Base-by-base conservation (phyloP, 2,888 invertebrate genomes). In the Catocala nupta region DNA sequence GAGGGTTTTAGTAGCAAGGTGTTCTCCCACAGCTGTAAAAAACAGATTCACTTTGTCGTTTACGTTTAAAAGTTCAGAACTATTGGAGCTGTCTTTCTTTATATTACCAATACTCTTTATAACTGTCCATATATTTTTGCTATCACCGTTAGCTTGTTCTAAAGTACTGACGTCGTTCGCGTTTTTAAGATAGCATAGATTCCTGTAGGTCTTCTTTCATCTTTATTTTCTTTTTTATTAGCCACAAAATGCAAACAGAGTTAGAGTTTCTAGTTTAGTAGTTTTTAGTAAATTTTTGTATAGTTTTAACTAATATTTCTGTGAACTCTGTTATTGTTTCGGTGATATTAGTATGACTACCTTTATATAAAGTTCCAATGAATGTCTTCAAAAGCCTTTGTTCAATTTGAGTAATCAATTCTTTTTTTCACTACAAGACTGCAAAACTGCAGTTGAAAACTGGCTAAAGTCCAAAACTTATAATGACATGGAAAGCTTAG, bases 151-250 rank as follows among this genome's bases (percentile, higher is more conserved):
- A 7, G 53, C 7, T 11, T 43, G 52, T 42, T 16, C 33, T 43
- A 54, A 36, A 11, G 7, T 10, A 9, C 54, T 43, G 11, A 3
- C 7, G 1, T 59, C 50, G 12, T 59, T 6, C 2, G 25, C 49
- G 1, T 34, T 44, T 50, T 59, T 54, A 8, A 49, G 50, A 43
- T 59, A 54, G 16, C 59, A 59, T 8, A n/a, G 5, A 7, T 54
- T 54, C 3, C 59, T 49, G 44, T 59, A 59, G 8, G 6, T 47
- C 47, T 51, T 58, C 39, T 52, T n/a, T 59, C 39, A n/a, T 47
- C 52, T 25, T n/a, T 45, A 25, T 53, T 53, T n/a, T 13, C 5
- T 36, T 39, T 44, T 51, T 45, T 57, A 3, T 13, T 36, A 6
- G 57, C 10, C 13, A 51, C 45, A 1, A 34, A 13, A 16, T 57